Evolutionary conservation across 2,888 invertebrate species (phyloP).

Genomic region (Augochlorella aurata): DNA sequence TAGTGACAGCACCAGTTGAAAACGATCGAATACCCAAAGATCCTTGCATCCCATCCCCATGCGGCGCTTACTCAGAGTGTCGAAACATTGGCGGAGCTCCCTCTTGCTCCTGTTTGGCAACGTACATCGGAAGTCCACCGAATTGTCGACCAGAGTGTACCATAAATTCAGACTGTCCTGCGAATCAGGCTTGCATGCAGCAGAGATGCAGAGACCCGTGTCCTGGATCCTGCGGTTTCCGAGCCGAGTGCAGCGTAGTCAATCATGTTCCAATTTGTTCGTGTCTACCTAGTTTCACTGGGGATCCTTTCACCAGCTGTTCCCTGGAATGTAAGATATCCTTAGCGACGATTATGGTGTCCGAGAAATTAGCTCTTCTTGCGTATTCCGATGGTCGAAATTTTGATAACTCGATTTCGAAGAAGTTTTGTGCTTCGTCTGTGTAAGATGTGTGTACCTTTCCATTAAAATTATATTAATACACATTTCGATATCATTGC

Average conservation of each 20-base stretch:
- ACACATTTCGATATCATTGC: too few species aligned
- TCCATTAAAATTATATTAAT: too few species aligned
- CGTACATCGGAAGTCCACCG: slow-evolving; percentile 85
- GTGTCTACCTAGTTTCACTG: slow-evolving; percentile 85
- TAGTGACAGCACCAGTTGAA: slow-evolving; percentile 78
- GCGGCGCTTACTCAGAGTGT: slow-evolving; percentile 92
- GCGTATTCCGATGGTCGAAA: background rate
- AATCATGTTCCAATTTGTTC: slow-evolving; percentile 87
- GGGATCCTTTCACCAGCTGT: slow-evolving; percentile 85
- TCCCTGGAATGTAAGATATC: slow-evolving; percentile 80
- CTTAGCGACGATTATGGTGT: background rate
- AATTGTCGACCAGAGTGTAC: slow-evolving; percentile 88
- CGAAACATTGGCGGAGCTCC: slow-evolving; percentile 84
- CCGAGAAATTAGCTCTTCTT: background rate
- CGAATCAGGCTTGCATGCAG: slow-evolving; percentile 86
- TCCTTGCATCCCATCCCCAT: slow-evolving; percentile 89
- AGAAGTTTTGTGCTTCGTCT: background rate
- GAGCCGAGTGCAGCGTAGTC: slow-evolving; percentile 86
- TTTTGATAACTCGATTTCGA: background rate
- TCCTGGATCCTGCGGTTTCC: slow-evolving; percentile 88
- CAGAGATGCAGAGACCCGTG: slow-evolving; percentile 88
- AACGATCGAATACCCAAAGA: slow-evolving; percentile 82
- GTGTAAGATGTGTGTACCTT: too few species aligned
- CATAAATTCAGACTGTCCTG: slow-evolving; percentile 86
- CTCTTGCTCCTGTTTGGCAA: slow-evolving; percentile 83